Percentiles rank a stretch among this genome's conserved stretches.
Conservation (phyloP, 2,113 vertebrate species). For the Eclectus roratus region DNA sequence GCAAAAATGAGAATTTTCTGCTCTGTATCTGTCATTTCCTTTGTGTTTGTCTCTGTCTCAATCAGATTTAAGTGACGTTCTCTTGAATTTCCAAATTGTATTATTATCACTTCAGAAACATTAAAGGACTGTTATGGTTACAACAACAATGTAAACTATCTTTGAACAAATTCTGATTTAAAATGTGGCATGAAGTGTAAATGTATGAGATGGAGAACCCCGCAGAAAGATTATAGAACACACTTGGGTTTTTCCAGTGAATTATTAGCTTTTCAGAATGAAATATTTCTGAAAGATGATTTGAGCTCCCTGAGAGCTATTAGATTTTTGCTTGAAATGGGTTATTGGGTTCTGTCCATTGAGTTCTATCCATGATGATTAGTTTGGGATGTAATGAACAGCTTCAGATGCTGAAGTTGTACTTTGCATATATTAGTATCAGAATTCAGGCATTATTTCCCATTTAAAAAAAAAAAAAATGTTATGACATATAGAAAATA, state of each 20-base stretch:
- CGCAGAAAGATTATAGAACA: conserved; percentile 54
- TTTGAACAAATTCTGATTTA: conserved; percentile 41
- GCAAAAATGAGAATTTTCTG: background rate
- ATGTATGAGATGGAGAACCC: conserved; percentile 11
- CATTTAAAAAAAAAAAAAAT: background rate
- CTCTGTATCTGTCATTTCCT: background rate
- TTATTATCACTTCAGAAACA: background rate
- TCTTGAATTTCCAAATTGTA: background rate
- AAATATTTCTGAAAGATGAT: conserved; percentile 74
- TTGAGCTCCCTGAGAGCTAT: conserved; percentile 71
- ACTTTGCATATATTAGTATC: conserved; percentile 55
- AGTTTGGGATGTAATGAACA: conserved; percentile 69
- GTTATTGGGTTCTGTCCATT: conserved; percentile 55
- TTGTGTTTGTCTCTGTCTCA: background rate
- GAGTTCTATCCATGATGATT: conserved; percentile 65
- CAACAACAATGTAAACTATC: conserved; percentile 36
- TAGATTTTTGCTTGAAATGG: conserved; percentile 58
- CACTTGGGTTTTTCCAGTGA: conserved; percentile 57
- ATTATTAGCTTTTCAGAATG: conserved; percentile 71
- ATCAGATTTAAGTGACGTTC: background rate
- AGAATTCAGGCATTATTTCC: conserved; percentile 26
- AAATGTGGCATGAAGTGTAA: conserved; percentile 31
- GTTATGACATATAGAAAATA: background rate
- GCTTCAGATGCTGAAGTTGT: conserved; percentile 49
- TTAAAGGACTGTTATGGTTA: background rate